Base-by-base conservation (phyloP, 1,140 invertebrate genomes). In the Brachionus plicatilis region DNA sequence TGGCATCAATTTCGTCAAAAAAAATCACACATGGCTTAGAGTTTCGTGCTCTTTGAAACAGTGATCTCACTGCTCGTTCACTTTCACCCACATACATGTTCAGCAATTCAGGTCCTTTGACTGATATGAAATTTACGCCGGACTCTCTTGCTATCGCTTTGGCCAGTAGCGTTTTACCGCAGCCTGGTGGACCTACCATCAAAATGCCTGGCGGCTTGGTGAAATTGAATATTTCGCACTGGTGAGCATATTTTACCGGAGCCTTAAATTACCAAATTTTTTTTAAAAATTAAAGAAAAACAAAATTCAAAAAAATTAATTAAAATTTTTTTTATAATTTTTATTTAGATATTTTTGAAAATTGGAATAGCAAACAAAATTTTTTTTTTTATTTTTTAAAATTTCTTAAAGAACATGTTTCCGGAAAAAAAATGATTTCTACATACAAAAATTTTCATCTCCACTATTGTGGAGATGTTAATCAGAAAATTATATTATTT, bases 21-120 rank as follows among this genome's bases (percentile, higher is more conserved):
- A 99, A 99, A 88, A 99, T 98, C 12, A 99, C 95, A 90, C 97
- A 99, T 0, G 98, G 98, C 0, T 95, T 92, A 0, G 96, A 98
- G 90, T 97, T 97, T 60, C 94, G 90, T 0, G 97, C 98, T 85
- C 96, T 91, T 87, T 95, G 93, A 88, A 99, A 99, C 87, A 96
- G 95, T 27, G 95, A 93, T 47, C 98, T 91, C 0, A 99, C 95
- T 3, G 96, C 96, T 87, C 95, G 92, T 90, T 99, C 98, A 91
- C 96, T 99, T 90, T 99, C 98, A 85, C 98, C 98, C 43, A 99
- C 95, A 90, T 99, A 99, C 95, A 97, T 99, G 87, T 96, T 98
- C 27, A 99, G 90, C 29, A 99, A 89, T 90, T 99, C 96, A 9
- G 96, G 96, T 12, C 96, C 97, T 90, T 98, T 98, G 11, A 99